Evolutionary conservation across 1,140 invertebrate species (phyloP), one percentile per base, ranked within the genome.

Genomic region (Saccostrea cuccullata): DNA sequence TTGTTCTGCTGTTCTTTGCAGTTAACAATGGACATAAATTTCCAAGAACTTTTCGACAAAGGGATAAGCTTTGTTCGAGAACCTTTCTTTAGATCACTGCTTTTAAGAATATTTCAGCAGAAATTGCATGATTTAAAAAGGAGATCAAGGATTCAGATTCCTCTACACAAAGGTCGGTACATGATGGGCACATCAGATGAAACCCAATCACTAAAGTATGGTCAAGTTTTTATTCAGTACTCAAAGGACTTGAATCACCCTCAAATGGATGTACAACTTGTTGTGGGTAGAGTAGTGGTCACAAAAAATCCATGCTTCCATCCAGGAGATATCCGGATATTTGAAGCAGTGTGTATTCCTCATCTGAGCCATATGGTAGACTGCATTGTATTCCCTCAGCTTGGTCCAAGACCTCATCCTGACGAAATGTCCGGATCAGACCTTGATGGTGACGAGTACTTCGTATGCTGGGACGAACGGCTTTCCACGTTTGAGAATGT

Each of bases 361-460:
- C 70, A 82, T 13, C 23, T 90, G 0, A 55, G 86, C 40, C 84
- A 88, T 40, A n/a, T 88, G 13, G 73, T 86, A 0, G 89, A 90
- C 55, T 90, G 89, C 56, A 90, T 90, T 55, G 89, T 90, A 3
- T 90, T 90, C 67, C 89, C 89, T 12, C 58, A 85, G 56, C 47
- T 67, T 8, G 89, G 89, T 0, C 8, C 5, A 2, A 26, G 89
- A 84, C 89, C 89, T 64, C 89, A 90, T 30, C 89, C 89, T 56
- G 60, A 88, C 36, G 89, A 90, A 86, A 90, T 88, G 70, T 85
- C 89, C 4, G 89, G 89, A 20, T 90, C 89, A 12, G 89, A 90
- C 82, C 73, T 90, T 20, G 89, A 90, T 86, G 89, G 89, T 17
- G 89, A 90, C 30, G 30, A 36, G 30, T 36, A 36, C 30, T 36